Conservation (phyloP, 2,888 invertebrate genomes). For the Pyralis farinalis region DNA sequence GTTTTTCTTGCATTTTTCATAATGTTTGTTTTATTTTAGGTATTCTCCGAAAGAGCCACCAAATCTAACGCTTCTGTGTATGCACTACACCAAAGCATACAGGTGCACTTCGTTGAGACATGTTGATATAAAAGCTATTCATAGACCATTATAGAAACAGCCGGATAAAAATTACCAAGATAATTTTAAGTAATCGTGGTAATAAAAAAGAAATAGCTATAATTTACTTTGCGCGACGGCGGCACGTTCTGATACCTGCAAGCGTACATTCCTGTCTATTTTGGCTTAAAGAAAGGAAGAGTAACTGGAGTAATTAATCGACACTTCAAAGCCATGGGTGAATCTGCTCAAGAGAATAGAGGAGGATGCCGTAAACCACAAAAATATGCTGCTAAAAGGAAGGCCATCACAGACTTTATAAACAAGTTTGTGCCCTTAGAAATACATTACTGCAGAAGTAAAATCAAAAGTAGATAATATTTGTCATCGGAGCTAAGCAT, state of each 20-base stretch:
- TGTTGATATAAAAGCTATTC: too few relatives aligned
- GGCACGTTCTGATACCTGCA: too few relatives aligned
- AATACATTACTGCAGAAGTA: conserved; percentile 12
- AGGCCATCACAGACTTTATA: conserved; percentile 12
- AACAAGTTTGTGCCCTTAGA: conserved; percentile 11
- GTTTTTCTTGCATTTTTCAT: too few relatives aligned
- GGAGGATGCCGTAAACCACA: conserved; percentile 9
- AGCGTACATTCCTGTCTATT: too few relatives aligned
- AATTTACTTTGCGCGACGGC: too few relatives aligned
- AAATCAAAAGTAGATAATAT: conserved; percentile 9
- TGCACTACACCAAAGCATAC: too few relatives aligned
- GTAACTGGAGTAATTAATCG: background rate
- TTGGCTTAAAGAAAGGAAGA: background rate
- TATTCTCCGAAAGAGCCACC: too few relatives aligned
- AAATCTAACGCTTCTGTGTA: too few relatives aligned
- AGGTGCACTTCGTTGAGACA: too few relatives aligned
- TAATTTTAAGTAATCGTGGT: background rate
- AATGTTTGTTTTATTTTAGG: too few relatives aligned
- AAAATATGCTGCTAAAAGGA: conserved; percentile 3
- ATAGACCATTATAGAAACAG: background rate
- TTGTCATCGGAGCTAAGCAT: conserved; percentile 8
- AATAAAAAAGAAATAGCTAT: background rate
- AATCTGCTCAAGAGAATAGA: conserved; percentile 10
- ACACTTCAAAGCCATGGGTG: too few relatives aligned
- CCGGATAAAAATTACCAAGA: conserved; percentile 1